A percentile compares a stretch with the other conserved stretches of the same genome.
phyloP scores from a whole-genome alignment of 2,113 vertebrate genomes.

The Thunnus maccoyii region DNA sequence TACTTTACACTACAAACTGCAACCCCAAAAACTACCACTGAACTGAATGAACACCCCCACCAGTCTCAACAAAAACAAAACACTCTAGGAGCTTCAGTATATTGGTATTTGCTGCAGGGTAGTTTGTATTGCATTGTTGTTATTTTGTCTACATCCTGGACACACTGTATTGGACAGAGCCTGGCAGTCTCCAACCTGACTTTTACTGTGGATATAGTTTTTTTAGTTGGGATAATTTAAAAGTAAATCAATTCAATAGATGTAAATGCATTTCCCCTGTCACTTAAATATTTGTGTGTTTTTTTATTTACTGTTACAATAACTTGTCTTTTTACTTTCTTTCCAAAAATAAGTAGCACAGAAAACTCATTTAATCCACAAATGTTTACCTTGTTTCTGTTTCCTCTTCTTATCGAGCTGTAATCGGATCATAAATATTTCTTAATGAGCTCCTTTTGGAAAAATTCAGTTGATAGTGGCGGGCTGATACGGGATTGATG shows the following conservation, averaged over 20 bases:
- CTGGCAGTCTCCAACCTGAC: no score
- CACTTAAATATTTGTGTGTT: neutral
- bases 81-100: neutral
- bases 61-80: no score
- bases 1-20: neutral
- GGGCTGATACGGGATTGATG: neutral
- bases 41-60: no score
- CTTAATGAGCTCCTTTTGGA: neutral
- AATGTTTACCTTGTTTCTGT: neutral
- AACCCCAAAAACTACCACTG: neutral
- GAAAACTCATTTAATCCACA: neutral
- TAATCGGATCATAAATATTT: slow-evolving; percentile 3
- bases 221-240: neutral
- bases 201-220: neutral
- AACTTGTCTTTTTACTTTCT: neutral
- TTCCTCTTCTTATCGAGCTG: neutral
- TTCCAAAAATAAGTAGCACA: neutral
- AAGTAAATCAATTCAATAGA: neutral
- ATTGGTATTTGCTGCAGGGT: neutral
- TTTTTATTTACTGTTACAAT: neutral
- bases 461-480: neutral
- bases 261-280: neutral
- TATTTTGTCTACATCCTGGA: neutral
- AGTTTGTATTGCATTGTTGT: neutral
- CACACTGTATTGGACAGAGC: no score